Base-by-base conservation (phyloP, 2,888 invertebrate genomes). In the Microctonus hyperodae region DNA sequence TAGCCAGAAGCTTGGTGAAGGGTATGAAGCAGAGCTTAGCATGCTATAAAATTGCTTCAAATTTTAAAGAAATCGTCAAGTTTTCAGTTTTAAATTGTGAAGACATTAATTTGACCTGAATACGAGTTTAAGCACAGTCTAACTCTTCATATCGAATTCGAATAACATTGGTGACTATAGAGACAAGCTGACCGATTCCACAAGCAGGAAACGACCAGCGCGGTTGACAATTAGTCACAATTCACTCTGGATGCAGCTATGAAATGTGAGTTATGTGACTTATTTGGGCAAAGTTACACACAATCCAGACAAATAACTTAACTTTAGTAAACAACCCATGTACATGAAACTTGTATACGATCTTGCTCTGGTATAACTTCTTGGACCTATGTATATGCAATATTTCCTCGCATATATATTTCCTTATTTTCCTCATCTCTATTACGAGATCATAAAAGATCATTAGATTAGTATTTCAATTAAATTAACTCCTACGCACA, bases 161-260 rank as follows among this genome's bases (percentile, higher is more conserved):
- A n/a, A 37, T 50, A 20, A 22, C 23, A 50, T 23, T 31, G 16
- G 48, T 50, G 23, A 50, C 9, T 50, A 10, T 13, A 59, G 50
- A 22, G n/a, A n/a, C n/a, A n/a, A 13, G 51, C n/a, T 51, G 51
- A 53, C 23, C 37, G 13, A 23, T 11, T 25, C 23, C 25, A 11
- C 13, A 22, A 23, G 7, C 4, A 28, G 35, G 28, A 48, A 44
- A 57, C 33, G 33, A 64, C 57, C 33, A 50, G 16, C 62, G 65
- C 72, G 75, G 76, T 76, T 73, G 78, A 76, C 81, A 81, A 83
- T 83, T 83, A 82, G 79, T 82, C 81, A 82, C 80, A 82, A 83
- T 82, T 78, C 79, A 44, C 79, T 80, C 79, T 80, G 78, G 79
- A 37, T 16, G 16, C 7, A 44, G 81, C 82, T 82, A 59, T 40